Percentiles rank a stretch among this genome's conserved stretches.
phyloP scores from a whole-genome alignment of 2,888 invertebrate genomes.

The Cataglyphis altisquamis region DNA sequence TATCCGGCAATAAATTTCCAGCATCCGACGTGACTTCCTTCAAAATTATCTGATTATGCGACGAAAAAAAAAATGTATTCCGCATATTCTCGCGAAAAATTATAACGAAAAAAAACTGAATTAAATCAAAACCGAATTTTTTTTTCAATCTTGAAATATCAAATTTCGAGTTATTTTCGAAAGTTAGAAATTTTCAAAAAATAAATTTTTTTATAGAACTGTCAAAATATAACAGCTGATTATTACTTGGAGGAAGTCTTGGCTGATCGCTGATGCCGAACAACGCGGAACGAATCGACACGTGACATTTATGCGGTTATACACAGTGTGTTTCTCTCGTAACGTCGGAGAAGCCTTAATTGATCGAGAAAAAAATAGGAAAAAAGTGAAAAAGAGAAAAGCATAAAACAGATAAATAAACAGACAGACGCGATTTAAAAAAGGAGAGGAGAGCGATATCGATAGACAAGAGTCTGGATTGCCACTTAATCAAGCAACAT shows the following conservation, averaged over 20 bases:
- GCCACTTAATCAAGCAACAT: conserved; percentile 37
- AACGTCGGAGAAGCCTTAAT: conserved; percentile 22
- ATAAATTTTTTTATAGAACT: conserved; percentile 10
- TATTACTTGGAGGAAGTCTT: conserved; percentile 25
- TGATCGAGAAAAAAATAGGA: conserved; percentile 7
- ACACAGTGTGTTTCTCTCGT: conserved; percentile 66
- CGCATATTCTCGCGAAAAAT: no score
- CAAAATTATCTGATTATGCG: not conserved
- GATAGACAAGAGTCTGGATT: conserved; percentile 37
- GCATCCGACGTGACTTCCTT: conserved; percentile 7
- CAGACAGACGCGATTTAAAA: conserved; percentile 41
- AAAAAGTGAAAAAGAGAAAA: conserved; percentile 43
- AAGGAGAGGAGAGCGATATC: conserved; percentile 22
- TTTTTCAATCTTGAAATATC: not conserved
- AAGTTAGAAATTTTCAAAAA: not conserved
- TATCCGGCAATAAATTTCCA: not conserved
- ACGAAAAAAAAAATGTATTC: not conserved
- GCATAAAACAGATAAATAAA: conserved; percentile 45
- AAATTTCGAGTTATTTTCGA: not conserved
- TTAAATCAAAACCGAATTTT: not conserved
- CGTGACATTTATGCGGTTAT: conserved; percentile 42
- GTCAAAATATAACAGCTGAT: not conserved
- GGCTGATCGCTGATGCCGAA: conserved; percentile 6
- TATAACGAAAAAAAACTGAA: not conserved
- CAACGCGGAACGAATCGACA: conserved; percentile 28